phyloP scores from a whole-genome alignment of 2,888 invertebrate species.

The Altica lythri region DNA sequence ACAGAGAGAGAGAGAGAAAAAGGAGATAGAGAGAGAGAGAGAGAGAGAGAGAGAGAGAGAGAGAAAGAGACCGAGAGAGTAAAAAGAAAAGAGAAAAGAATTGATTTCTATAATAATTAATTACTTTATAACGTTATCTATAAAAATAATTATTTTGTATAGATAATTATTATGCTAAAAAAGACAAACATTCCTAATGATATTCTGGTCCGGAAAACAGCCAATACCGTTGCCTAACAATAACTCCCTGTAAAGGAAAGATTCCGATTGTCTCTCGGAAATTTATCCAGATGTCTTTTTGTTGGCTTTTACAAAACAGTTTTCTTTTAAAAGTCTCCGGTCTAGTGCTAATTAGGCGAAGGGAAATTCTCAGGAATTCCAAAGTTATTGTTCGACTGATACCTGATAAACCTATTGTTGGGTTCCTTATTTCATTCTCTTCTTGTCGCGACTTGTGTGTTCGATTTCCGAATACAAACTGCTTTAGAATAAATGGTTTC shows the following conservation, averaged over 20 bases:
- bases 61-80: no score
- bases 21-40: no score
- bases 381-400: slow-evolving; percentile 22
- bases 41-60: no score
- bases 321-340: slow-evolving; percentile 14
- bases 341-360: slow-evolving; percentile 23
- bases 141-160: no score
- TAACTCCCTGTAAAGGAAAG: slow-evolving; percentile 10
- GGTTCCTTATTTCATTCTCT: slow-evolving; percentile 6
- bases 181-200: slow-evolving; percentile 2
- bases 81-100: no score
- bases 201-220: slow-evolving; percentile 6
- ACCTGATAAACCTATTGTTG: slow-evolving; percentile 22
- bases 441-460: neutral
- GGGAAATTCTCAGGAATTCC: slow-evolving; percentile 17
- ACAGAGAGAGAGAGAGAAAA: no score
- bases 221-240: slow-evolving; percentile 7
- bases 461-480: slow-evolving; percentile 7
- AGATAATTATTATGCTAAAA: no score
- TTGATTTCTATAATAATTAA: no score
- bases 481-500: slow-evolving; percentile 6
- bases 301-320: slow-evolving; percentile 19
- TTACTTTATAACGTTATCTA: no score
- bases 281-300: slow-evolving; percentile 22
- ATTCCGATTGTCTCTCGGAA: slow-evolving; percentile 14